A percentile compares a stretch with the other conserved stretches of the same genome.
Evolutionary conservation across 1,140 invertebrate species (phyloP).

Genomic region (Steinernema feltiae): DNA sequence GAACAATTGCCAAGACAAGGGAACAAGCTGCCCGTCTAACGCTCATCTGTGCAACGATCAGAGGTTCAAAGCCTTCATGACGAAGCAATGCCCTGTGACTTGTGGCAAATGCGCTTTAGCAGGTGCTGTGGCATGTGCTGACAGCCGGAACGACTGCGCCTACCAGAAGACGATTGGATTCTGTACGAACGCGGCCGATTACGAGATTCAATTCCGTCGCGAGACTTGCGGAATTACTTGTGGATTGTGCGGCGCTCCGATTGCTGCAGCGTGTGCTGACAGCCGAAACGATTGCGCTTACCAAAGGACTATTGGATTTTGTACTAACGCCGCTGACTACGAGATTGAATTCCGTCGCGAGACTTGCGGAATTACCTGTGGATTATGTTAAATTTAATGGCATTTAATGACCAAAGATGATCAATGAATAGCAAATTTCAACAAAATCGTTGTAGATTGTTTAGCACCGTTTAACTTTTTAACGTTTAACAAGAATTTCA

Average conservation of each 20-base stretch:
- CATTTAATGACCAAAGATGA: too few species aligned
- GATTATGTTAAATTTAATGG: too few species aligned
- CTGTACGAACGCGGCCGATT: not conserved
- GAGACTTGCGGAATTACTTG: not conserved
- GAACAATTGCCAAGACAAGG: too few species aligned
- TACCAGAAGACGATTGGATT: not conserved
- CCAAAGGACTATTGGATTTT: not conserved
- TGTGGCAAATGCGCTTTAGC: too few species aligned
- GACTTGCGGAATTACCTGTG: not conserved
- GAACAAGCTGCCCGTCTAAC: too few species aligned
- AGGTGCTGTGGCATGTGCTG: not conserved
- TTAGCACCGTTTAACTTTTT: too few species aligned
- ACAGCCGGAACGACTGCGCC: not conserved
- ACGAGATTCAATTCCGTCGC: not conserved
- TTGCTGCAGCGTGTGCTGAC: not conserved
- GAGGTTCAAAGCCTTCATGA: too few species aligned
- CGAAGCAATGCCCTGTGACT: too few species aligned
- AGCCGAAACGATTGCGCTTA: not conserved
- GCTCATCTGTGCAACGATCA: too few species aligned
- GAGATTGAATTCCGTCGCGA: not conserved
- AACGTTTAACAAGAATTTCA: too few species aligned
- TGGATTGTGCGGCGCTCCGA: not conserved
- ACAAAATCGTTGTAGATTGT: too few species aligned
- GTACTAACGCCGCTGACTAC: not conserved
- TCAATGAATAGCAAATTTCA: too few species aligned